A percentile compares a stretch with the other conserved stretches of the same genome.
Evolutionary conservation across 2,797 vertebrate genomes (phyloP).

Genomic region (Peromyscus aztecus): DNA sequence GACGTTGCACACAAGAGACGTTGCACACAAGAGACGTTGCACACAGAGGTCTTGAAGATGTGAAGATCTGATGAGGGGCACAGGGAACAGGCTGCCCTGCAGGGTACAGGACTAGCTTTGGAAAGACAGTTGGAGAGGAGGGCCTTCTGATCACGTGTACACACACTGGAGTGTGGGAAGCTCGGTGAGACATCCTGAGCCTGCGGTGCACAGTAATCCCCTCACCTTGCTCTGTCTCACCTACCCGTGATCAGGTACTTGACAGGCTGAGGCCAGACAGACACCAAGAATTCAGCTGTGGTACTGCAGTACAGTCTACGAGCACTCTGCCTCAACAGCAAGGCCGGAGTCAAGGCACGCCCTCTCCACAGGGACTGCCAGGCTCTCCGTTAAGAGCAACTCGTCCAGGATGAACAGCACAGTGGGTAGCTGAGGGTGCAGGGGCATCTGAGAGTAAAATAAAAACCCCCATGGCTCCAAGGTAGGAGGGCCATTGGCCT

Average conservation of each 20-base stretch:
- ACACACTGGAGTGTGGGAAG: neutral
- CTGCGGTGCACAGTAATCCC: neutral
- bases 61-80: neutral
- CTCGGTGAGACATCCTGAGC: neutral
- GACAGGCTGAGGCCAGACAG: neutral
- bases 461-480: neutral
- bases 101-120: neutral
- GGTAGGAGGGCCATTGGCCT: neutral
- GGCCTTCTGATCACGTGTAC: neutral
- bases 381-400: neutral
- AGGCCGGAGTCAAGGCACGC: neutral
- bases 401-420: neutral
- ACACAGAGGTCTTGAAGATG: neutral
- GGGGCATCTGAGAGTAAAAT: neutral
- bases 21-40: neutral
- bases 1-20: neutral
- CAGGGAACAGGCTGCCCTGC: neutral
- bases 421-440: rapidly evolving
- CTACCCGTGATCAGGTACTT: neutral
- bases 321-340: neutral
- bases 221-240: neutral
- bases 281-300: neutral
- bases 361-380: neutral
- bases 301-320: neutral
- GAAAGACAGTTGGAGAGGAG: neutral